phyloP scores from a whole-genome alignment of 2,888 invertebrate species.

The Kuschelorhynchus macadamiae region DNA sequence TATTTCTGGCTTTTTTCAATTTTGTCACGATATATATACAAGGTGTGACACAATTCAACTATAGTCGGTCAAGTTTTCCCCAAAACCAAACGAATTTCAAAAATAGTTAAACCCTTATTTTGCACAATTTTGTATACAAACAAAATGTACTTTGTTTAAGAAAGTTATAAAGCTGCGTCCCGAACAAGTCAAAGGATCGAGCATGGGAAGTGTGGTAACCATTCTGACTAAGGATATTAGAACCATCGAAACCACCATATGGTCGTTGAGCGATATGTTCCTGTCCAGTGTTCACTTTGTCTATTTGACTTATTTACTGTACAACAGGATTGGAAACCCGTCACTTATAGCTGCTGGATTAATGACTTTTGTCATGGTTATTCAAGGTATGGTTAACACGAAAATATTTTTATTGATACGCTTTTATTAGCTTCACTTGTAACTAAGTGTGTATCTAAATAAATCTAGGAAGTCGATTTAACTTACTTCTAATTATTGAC shows the following conservation, averaged over 20 bases:
- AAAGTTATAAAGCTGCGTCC: slow-evolving; percentile 69
- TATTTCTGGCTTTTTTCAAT: too few species aligned
- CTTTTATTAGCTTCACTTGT: not conserved
- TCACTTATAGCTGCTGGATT: slow-evolving; percentile 71
- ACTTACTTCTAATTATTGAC: too few species aligned
- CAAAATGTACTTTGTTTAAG: slow-evolving; percentile 71
- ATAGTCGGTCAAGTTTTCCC: too few species aligned
- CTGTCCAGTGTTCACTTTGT: slow-evolving; percentile 88
- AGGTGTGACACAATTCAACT: too few species aligned
- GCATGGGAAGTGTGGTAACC: slow-evolving; percentile 82
- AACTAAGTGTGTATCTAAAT: too few species aligned
- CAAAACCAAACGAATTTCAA: too few species aligned
- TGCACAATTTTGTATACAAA: too few species aligned
- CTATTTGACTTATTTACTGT: slow-evolving; percentile 85
- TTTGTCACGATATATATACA: too few species aligned
- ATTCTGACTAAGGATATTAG: slow-evolving; percentile 93
- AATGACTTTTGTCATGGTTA: slow-evolving; percentile 58
- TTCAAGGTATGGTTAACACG: slow-evolving; percentile 26
- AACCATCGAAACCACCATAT: slow-evolving; percentile 87
- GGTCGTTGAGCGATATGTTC: slow-evolving; percentile 93
- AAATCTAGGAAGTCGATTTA: too few species aligned
- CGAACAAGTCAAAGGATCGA: slow-evolving; percentile 78
- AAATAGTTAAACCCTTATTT: not conserved
- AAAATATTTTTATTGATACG: not conserved
- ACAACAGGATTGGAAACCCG: slow-evolving; percentile 70